Evolutionary conservation across 1,140 invertebrate genomes (phyloP), one percentile per base, ranked within the genome.

Genomic region (Globodera ellingtonae): DNA sequence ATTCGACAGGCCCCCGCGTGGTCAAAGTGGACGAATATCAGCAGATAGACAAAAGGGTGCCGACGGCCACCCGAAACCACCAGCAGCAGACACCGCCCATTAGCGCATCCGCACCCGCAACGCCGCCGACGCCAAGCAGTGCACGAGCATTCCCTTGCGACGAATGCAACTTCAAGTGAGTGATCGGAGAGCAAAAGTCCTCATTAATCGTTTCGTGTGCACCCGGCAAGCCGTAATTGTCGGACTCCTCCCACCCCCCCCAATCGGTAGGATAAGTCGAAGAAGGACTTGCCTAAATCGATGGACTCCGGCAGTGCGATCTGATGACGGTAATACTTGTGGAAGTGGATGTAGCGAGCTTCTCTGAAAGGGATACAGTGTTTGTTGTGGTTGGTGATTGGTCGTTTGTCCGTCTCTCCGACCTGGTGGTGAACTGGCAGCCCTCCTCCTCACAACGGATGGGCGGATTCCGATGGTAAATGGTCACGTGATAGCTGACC

Each of bases 401-500:
- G 15, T 71, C 18, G 70, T 83, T 62, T 62, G 56, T 78, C 86
- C 85, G 24, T 24, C 9, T 82, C 7, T 7, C 50, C 10, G 50
- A 52, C 56, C 56, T 73, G 3, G 87, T 89, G 6, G 84, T 85
- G 70, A 89, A 89, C 18, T 87, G 80, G 62, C 87, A 89, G 6
- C 87, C 86, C 44, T 81, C 71, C 52, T 85, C 80, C 65, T 87
- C 86, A 74, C 87, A 89, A 15, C 79, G 78, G 47, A 88, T 89
- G 46, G 87, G 87, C 15, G 87, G 87, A 80, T 89, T 89, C 56
- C 87, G 84, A 52, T 89, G 87, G 78, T 89, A 89, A 56, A 89
- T 89, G 44, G 87, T 89, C 13, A 89, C 87, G 72, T 89, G 87
- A 75, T 87, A 82, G 35, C 62, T 79, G 21, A 79, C 77, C 18